phyloP scores from a whole-genome alignment of 2,888 invertebrate genomes.

The Eudemis profundana region DNA sequence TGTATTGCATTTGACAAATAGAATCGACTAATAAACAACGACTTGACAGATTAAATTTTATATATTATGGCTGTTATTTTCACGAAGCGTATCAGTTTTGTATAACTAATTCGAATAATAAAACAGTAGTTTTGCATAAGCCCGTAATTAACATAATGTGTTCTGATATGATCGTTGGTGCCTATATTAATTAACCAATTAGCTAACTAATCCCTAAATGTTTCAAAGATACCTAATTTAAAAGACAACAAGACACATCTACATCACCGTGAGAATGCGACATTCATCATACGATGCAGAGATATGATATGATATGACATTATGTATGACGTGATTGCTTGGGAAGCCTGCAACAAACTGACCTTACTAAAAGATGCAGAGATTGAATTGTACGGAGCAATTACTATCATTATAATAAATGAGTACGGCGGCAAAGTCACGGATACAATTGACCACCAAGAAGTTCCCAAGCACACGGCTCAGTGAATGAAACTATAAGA shows the following conservation, averaged over 20 bases:
- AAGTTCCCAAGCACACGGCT: slow-evolving; percentile 39
- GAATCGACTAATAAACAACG: neutral
- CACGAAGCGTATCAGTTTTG: neutral
- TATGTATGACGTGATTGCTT: slow-evolving; percentile 33
- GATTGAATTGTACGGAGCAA: slow-evolving; percentile 41
- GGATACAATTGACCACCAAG: slow-evolving; percentile 33
- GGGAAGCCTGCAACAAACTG: slow-evolving; percentile 31
- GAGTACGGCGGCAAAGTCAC: slow-evolving; percentile 26
- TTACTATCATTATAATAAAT: slow-evolving; percentile 43
- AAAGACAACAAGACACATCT: neutral
- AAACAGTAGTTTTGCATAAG: neutral
- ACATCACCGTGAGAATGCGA: slow-evolving; percentile 20
- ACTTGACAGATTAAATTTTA: neutral
- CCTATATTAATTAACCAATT: neutral
- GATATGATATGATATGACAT: slow-evolving; percentile 32
- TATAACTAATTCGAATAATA: neutral
- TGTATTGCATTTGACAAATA: slow-evolving; percentile 13
- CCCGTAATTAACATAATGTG: neutral
- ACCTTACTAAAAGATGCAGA: slow-evolving; percentile 37
- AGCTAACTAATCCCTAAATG: neutral
- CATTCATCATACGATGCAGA: slow-evolving; percentile 26
- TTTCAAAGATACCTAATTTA: neutral
- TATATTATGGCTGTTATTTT: slow-evolving; percentile 2
- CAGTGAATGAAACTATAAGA: slow-evolving; percentile 26
- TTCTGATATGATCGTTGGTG: neutral